Conservation (phyloP, 2,888 invertebrate genomes). For the Protophormia terraenovae region DNA sequence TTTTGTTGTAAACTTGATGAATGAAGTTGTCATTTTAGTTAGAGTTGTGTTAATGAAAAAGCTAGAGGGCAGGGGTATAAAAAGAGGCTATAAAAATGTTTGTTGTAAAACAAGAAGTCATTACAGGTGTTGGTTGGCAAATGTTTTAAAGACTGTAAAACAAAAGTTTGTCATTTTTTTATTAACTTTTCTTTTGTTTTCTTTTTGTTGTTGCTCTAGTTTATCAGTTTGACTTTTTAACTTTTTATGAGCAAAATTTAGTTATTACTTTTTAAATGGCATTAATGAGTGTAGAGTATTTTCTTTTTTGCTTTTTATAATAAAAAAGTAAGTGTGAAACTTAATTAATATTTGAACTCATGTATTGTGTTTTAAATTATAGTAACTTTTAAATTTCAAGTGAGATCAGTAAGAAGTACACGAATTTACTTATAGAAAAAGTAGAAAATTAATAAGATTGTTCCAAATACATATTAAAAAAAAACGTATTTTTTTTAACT, state of each 20-base stretch:
- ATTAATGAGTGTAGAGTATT: neutral
- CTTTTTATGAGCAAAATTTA: neutral
- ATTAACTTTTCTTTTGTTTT: slow-evolving; percentile 3
- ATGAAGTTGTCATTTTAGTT: slow-evolving; percentile 54
- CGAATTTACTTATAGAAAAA: too few species aligned
- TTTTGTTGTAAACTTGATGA: slow-evolving; percentile 50
- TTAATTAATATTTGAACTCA: neutral
- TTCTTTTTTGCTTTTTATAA: too few species aligned
- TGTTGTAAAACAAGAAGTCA: slow-evolving; percentile 24
- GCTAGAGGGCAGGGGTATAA: neutral
- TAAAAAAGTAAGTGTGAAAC: neutral
- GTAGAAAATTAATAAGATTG: too few species aligned
- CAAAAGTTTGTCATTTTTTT: slow-evolving; percentile 37
- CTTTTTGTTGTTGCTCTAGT: neutral
- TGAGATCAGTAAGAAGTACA: too few species aligned
- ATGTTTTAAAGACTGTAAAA: slow-evolving; percentile 5
- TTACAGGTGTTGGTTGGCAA: slow-evolving; percentile 63
- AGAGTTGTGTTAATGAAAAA: neutral
- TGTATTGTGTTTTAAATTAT: too few species aligned
- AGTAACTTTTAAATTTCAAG: too few species aligned
- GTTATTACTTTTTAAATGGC: slow-evolving; percentile 10
- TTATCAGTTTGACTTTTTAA: neutral
- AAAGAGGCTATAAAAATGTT: too few species aligned
- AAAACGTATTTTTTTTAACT: too few species aligned
- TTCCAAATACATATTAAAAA: too few species aligned